phyloP scores from a whole-genome alignment of 1,140 invertebrate species.

The Zaprionus africanus region DNA sequence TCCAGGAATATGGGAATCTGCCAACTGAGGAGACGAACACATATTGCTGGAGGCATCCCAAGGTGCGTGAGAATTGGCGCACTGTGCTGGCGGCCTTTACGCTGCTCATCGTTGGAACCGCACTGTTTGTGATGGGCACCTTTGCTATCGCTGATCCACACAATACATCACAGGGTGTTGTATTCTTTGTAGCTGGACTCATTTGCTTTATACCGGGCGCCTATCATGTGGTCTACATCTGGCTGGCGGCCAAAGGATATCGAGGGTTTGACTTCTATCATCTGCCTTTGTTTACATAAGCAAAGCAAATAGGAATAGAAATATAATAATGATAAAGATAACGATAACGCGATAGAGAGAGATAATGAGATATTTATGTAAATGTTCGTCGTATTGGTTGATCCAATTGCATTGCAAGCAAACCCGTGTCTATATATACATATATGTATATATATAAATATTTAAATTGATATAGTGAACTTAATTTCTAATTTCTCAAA shows the following conservation, averaged over 20 bases:
- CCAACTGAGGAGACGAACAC: constrained; percentile 86
- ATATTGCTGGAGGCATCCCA: constrained; percentile 92
- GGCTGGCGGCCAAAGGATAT: constrained; percentile 91
- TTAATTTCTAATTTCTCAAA: constrained; percentile 53
- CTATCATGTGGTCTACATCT: constrained; percentile 93
- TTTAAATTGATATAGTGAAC: constrained; percentile 52
- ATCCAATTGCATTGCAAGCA: constrained; percentile 38
- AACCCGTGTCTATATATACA: constrained; percentile 34
- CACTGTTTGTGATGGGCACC: constrained; percentile 90
- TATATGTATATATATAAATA: constrained; percentile 37
- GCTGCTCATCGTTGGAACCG: constrained; percentile 90
- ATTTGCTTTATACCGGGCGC: constrained; percentile 93
- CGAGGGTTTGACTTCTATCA: constrained; percentile 93
- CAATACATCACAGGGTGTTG: constrained; percentile 90
- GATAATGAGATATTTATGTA: constrained; percentile 18
- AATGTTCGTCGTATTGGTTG: constrained; percentile 43
- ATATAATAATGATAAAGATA: constrained; percentile 8
- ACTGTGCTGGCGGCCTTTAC: constrained; percentile 92
- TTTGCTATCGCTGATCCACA: constrained; percentile 89
- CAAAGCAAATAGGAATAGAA: constrained; percentile 42
- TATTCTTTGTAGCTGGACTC: constrained; percentile 91
- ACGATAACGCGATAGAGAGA: constrained; percentile 7
- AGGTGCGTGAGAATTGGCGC: constrained; percentile 93
- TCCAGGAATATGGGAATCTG: constrained; percentile 89
- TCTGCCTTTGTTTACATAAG: constrained; percentile 91